These are phyloP conservation scores for Chiloscyllium punctatum DNA, from an alignment of 2,797 vertebrate species.

Conservation along the genomic window DNA sequence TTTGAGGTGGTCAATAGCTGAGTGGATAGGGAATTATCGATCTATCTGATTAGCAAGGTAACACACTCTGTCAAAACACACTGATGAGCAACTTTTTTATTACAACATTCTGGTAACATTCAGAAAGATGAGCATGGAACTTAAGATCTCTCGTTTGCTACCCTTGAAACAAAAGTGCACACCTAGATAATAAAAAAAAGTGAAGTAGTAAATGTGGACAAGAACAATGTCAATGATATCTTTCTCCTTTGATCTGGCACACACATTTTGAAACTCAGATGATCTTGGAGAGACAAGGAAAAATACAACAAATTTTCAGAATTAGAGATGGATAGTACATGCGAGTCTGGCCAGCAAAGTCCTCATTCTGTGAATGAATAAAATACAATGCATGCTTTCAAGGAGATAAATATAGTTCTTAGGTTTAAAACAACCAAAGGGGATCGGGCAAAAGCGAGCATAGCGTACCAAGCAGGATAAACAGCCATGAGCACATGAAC, in stretches of 20 bases:
- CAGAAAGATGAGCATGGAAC: neutral
- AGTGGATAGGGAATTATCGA: neutral
- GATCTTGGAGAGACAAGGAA: neutral
- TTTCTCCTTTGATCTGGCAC: neutral
- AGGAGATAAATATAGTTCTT: no score
- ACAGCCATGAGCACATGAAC: no score
- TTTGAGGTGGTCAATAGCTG: neutral
- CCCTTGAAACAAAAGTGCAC: neutral
- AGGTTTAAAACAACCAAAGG: no score
- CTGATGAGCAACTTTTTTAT: neutral
- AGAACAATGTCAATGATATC: neutral
- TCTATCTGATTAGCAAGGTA: neutral
- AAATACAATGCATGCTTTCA: no score
- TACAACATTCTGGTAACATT: neutral
- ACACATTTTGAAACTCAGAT: neutral
- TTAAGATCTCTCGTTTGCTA: neutral
- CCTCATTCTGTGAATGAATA: no score
- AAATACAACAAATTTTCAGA: neutral
- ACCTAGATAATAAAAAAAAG: neutral
- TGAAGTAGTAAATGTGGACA: neutral
- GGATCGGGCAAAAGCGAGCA: no score
- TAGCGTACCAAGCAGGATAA: no score
- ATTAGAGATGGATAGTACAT: no score
- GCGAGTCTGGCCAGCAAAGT: no score
- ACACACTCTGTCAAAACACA: neutral